Evolutionary conservation across 2,113 vertebrate species (phyloP), one percentile per base, ranked within the genome.

Genomic region (Grammomys surdaster): DNA sequence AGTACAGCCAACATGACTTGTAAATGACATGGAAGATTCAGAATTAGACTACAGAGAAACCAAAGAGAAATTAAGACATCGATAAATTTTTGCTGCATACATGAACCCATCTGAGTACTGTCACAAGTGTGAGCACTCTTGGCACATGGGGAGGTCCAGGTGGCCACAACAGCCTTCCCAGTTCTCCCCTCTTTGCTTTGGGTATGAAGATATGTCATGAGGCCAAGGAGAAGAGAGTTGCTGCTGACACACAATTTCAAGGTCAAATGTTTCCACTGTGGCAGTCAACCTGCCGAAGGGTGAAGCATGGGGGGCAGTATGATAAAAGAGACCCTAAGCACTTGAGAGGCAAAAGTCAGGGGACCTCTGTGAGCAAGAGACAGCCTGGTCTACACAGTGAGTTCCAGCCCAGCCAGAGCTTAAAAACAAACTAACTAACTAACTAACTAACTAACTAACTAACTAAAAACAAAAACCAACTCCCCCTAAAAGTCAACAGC

Each of bases 21-120:
- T 46, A 87, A 75, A 93, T 65, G 58, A 82, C 94, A 92, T 5
- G 12, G 54, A 67, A 89, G 67, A 82, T 77, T 89, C 58, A 92
- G 75, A 96, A 92, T 84, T 85, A 91, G 84, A 87, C 26, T 60
- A 81, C 3, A 17, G 26, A 72, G 77, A 14, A 67, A n/a, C n/a
- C 46, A 93, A 92, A 87, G 43, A 51, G 65, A 58, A 88, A 77
- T 90, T 78, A 89, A 92, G n/a, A 46, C 1, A 67, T 31, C 58
- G 33, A 3, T 63, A 63, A 78, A 58, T 40, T 77, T 4, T 28
- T 65, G 54, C 78, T 69, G 0, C 60, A 40, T 11, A 14, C 11
- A 26, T 14, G 51, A 63, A 48, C 69, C 12, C 90, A 84, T 31
- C 28, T 56, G 40, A 72, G 70, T 58, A 26, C 33, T 17, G 33